Evolutionary conservation across 2,797 vertebrate species (phyloP), one percentile per base, ranked within the genome.

Genomic region (Poeciliopsis infans): DNA sequence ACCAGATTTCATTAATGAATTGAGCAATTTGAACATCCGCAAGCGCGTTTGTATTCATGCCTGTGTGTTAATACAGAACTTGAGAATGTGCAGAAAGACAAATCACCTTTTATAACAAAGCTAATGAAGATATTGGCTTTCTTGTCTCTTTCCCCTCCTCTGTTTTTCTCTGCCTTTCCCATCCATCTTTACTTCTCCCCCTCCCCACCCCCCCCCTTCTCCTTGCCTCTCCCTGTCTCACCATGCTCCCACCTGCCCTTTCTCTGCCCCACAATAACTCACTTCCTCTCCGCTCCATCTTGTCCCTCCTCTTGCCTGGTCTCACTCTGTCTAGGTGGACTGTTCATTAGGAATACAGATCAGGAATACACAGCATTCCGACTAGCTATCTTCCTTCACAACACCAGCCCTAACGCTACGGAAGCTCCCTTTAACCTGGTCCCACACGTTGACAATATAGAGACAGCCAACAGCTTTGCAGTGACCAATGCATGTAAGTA

Each of bases 321-420:
- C 78, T 75, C 53, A 86, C 79, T 78, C 46, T 81, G 46, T 89
- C 70, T 81, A 96, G 96, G 96, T 83, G 98, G 98, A 88, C 96
- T 99, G 94, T 99, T 99, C 97, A 99, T 99, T 96, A 96, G 98
- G 96, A 99, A 99, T 96, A 99, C 98, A 92, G 98, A 99, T 96
- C 98, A 99, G 97, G 98, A 99, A 95, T 99, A 99, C 93, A 99
- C 98, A 87, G 98, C 97, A 86, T 99, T 99, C 91, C 97, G 98
- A 83, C 95, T 99, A 95, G 98, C 98, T 83, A 99, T 99, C 95
- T 99, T 99, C 96, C 97, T 99, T 89, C 98, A 99, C 96, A 99
- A 99, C 95, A 99, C 98, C 94, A 99, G 98, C 94, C 98, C 98
- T 75, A 99, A 99, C 82, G 97, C 97, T 75, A 98, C 98, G 0